phyloP scores from a whole-genome alignment of 1,140 invertebrate species.

The Dendroctonus valens region DNA sequence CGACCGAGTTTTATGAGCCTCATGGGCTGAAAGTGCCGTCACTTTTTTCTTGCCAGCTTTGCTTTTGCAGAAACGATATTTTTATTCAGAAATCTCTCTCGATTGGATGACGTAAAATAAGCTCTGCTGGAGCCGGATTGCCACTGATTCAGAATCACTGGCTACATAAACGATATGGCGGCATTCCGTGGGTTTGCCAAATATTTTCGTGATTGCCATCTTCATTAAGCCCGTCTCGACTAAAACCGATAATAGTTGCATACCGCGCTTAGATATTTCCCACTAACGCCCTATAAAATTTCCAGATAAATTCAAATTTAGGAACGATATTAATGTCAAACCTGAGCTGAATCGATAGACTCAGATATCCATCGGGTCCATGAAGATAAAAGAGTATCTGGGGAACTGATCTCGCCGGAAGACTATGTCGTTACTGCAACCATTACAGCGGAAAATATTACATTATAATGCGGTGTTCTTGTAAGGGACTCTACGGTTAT shows the following conservation, averaged over 20 bases:
- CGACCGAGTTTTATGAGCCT: constrained; percentile 15
- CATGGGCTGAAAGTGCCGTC: constrained; percentile 9
- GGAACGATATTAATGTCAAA: background rate
- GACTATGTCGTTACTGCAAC: constrained; percentile 20
- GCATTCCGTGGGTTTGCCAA: too few species aligned
- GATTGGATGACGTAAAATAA: too few species aligned
- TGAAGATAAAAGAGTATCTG: constrained; percentile 14
- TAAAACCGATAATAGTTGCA: background rate
- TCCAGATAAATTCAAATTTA: background rate
- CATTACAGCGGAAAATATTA: constrained; percentile 18
- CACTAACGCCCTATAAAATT: constrained; percentile 3
- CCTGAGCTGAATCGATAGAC: constrained; percentile 8
- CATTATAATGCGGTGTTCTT: constrained; percentile 23
- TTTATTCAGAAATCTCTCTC: constrained; percentile 2
- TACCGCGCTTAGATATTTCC: background rate
- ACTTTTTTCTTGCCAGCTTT: constrained; percentile 11
- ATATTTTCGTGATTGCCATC: too few species aligned
- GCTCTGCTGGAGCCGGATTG: too few species aligned
- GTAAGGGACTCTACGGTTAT: constrained; percentile 21
- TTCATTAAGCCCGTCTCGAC: too few species aligned
- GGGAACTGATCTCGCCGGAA: constrained; percentile 12
- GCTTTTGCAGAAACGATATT: constrained; percentile 9
- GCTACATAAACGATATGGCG: too few species aligned
- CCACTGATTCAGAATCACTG: too few species aligned
- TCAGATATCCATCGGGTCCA: constrained; percentile 15